Evolutionary conservation across 2,113 vertebrate species (phyloP), one percentile per base, ranked within the genome.

Genomic region (Chrysemys picta): DNA sequence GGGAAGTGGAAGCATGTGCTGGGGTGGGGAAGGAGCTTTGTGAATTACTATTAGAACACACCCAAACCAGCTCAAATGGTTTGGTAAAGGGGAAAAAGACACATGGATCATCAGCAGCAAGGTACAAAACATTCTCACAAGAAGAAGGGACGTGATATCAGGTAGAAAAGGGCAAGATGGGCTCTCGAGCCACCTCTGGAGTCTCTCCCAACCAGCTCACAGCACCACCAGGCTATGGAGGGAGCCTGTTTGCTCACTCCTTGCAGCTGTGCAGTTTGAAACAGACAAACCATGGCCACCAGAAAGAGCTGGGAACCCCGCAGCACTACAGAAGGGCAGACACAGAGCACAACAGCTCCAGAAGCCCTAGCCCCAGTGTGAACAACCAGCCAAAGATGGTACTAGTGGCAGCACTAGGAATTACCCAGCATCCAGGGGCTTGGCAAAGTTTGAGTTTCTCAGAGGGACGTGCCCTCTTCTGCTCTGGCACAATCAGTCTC

Each of bases 61-160:
- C 85, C 80, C 91, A 93, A 84, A 92, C 80, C 65, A 91, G 79
- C 82, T 87, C 85, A 93, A 90, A 93, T 13, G 29, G 93, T 91
- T 96, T 4, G 16, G 17, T 96, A 76, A 69, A n/a, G 3, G 1
- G 12, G 49, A 62, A 49, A 85, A 94, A 96, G 90, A 94, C 50
- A 47, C 19, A 47, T 82, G 38, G 84, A 82, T 95, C 59, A 81
- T 91, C 59, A 80, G 50, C 65, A 92, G 62, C 38, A 50, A 95
- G 85, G 91, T 87, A 95, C 1, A 1, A 75, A 92, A 93, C 2
- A 1, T 5, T 13, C 96, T 75, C 93, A 62, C 87, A 85, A 87
- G 83, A 95, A 76, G 53, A 93, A 49, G 13, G 53, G 35, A 50
- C 59, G 81, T 81, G 38, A 87, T 42, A 85, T 80, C 87, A 86